Evolutionary conservation across 2,888 invertebrate species (phyloP).

Genomic region (Callyntrura sp.): DNA sequence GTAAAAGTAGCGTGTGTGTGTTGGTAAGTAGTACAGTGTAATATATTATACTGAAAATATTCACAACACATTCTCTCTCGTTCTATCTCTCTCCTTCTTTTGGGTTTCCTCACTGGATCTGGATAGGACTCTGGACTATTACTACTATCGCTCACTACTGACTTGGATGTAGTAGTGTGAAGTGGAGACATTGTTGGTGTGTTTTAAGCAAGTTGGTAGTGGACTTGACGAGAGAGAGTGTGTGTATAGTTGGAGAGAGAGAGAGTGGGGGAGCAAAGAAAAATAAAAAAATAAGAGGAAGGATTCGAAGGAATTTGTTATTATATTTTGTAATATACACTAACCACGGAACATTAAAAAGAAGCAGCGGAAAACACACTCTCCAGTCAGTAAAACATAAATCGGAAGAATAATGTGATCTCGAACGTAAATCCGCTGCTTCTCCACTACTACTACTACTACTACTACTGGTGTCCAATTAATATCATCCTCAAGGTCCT

Average conservation of each 20-base stretch:
- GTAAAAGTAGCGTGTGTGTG: background rate
- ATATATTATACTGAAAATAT: slow-evolving; percentile 6
- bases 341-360: background rate
- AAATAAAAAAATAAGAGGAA: background rate
- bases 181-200: slow-evolving; percentile 61
- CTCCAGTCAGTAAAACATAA: background rate
- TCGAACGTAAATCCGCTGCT: background rate
- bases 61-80: slow-evolving; percentile 15
- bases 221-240: slow-evolving; percentile 33
- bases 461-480: background rate
- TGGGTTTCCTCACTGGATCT: slow-evolving; percentile 33
- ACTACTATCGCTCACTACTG: slow-evolving; percentile 50
- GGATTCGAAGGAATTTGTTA: too few relatives aligned
- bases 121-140: slow-evolving; percentile 44
- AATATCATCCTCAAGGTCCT: background rate
- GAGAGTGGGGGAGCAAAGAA: background rate
- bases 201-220: slow-evolving; percentile 44
- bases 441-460: background rate
- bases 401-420: too few relatives aligned
- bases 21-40: background rate
- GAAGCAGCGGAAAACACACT: background rate
- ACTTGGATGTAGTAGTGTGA: slow-evolving; percentile 57
- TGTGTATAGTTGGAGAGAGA: background rate
- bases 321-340: too few relatives aligned
- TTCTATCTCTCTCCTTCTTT: slow-evolving; percentile 23